Percentiles rank a stretch among this genome's conserved stretches.
phyloP scores from a whole-genome alignment of 1,140 invertebrate genomes.

The Sarcophaga bullata region DNA sequence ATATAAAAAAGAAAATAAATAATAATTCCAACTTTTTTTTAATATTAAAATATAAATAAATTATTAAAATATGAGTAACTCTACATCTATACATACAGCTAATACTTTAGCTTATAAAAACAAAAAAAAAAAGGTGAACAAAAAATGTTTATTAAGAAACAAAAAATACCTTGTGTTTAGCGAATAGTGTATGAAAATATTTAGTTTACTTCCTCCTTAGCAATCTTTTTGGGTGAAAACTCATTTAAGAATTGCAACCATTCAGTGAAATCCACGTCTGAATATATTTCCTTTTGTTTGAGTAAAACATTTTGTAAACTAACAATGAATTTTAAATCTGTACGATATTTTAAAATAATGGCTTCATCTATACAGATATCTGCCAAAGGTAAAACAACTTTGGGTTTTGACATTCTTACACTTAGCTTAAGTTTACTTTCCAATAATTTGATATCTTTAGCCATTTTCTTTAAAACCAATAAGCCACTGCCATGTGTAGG shows the following conservation, averaged over 20 bases:
- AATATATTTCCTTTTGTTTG: conserved; percentile 39
- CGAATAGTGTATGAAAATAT: neutral
- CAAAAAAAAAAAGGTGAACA: neutral
- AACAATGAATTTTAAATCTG: conserved; percentile 44
- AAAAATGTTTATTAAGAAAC: conserved; percentile 31
- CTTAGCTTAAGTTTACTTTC: conserved; percentile 28
- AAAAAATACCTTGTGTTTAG: conserved; percentile 43
- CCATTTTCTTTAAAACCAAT: conserved; percentile 29
- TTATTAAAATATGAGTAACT: no score
- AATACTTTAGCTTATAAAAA: neutral
- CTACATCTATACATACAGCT: neutral
- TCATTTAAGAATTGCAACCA: conserved; percentile 39
- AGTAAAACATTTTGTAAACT: conserved; percentile 37
- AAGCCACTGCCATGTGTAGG: conserved; percentile 19
- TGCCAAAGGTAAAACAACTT: conserved; percentile 43
- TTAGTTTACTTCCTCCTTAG: conserved; percentile 4
- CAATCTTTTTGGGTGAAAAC: conserved; percentile 27
- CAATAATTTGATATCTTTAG: conserved; percentile 37
- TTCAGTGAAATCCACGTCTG: conserved; percentile 42
- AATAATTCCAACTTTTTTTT: no score
- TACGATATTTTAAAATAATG: conserved; percentile 42
- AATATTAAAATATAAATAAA: no score
- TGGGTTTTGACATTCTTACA: conserved; percentile 29
- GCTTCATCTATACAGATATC: conserved; percentile 45
- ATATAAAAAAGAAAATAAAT: no score